Base-by-base conservation (phyloP, 2,797 vertebrate species). In the Poecile montanus region DNA sequence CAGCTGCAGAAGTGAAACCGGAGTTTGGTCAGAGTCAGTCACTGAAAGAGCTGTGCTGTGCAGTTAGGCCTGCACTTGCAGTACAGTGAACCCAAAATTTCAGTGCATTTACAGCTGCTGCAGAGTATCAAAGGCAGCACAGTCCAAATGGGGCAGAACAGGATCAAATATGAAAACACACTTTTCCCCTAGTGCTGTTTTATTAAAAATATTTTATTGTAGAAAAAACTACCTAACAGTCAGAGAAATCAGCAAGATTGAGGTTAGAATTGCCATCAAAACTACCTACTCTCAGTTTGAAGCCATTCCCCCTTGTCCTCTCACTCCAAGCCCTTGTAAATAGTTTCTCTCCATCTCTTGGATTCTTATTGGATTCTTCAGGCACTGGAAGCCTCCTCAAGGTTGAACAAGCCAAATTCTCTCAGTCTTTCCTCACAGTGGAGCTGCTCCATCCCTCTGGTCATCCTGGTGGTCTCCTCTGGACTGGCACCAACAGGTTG, bases 1-100 rank as follows among this genome's bases (percentile, higher is more conserved):
- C 66, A 90, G n/a, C 66, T 88, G 79, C 62, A 78, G 88, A 78
- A 90, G 25, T 38, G 93, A 93, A 95, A 94, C 47, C 27, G 83
- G 26, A 50, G n/a, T 44, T 87, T 0, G 0, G 21, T 63, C 62
- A 58, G 66, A 88, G 60, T 11, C 48, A 62, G n/a, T 9, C 72
- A 65, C 25, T 58, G 40, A 13, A 80, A 62, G 7, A 56, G 27
- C 19, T 77, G 27, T 58, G 44, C 38, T 51, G 17, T 3, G 4
- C 13, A 67, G 30, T 16, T 36, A 68, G 38, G 56, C 26, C 27
- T 70, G 36, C 23, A 21, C 25, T 82, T 76, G 38, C 11, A 45
- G 5, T 11, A n/a, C 7, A 8, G 36, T 21, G 22, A 79, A 68
- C 50, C 18, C 16, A 83, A 20, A 15, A n/a, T 68, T 83, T 54